These are phyloP conservation scores for Drosophila sproati DNA, from an alignment of 1,140 invertebrate species.

Conservation along the genomic window DNA sequence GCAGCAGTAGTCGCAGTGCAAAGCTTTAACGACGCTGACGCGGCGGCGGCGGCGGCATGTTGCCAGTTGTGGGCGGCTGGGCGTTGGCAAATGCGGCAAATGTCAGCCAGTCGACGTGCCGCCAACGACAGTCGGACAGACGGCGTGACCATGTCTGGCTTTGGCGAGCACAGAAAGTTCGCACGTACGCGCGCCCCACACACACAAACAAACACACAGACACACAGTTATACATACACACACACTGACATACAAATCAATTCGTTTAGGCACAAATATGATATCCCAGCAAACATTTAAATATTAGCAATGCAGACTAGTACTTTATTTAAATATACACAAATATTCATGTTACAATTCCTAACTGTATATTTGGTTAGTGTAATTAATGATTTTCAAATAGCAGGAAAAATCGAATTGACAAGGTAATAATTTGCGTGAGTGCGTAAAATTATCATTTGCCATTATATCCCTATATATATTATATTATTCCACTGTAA, in stretches of 20 bases:
- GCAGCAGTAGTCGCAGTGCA: constrained; percentile 12
- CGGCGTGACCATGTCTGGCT: constrained; percentile 82
- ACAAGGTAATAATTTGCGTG: too few relatives aligned
- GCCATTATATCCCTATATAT: too few relatives aligned
- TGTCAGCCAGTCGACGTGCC: constrained; percentile 80
- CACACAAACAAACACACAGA: constrained; percentile 42
- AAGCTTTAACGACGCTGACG: constrained; percentile 52
- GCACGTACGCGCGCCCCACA: constrained; percentile 59
- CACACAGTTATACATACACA: constrained; percentile 39
- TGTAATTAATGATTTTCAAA: too few relatives aligned
- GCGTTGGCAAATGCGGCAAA: constrained; percentile 77
- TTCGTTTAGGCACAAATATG: constrained; percentile 79
- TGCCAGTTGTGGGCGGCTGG: constrained; percentile 67
- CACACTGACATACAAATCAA: constrained; percentile 75
- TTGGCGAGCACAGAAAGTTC: constrained; percentile 74
- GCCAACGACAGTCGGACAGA: constrained; percentile 63
- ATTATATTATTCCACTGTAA: too few relatives aligned
- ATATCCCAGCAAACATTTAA: constrained; percentile 64
- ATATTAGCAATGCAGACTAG: neutral
- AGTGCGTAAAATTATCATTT: too few relatives aligned
- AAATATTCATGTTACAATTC: too few relatives aligned
- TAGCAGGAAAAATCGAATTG: too few relatives aligned
- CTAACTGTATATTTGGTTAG: too few relatives aligned
- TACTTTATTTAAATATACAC: too few relatives aligned
- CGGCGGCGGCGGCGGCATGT: constrained; percentile 45